These are phyloP conservation scores for Bubo bubo DNA, from an alignment of 2,113 vertebrate genomes.

Conservation along the genomic window DNA sequence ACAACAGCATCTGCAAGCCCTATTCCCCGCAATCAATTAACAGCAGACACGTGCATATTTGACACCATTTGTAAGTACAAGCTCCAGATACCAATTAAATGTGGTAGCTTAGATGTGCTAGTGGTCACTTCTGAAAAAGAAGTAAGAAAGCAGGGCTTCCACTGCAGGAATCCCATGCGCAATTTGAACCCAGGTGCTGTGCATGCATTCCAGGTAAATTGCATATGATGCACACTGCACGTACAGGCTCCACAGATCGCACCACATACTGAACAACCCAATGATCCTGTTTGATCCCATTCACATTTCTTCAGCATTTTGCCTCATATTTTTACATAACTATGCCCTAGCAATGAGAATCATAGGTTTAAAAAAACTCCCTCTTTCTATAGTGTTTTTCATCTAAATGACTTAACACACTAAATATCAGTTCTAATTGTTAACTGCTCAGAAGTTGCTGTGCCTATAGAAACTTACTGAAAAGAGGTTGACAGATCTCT, in stretches of 20 bases:
- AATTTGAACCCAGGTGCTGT: fast-evolving
- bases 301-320: not conserved
- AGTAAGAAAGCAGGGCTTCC: not conserved
- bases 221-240: too few species aligned
- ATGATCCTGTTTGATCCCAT: not conserved
- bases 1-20: not conserved
- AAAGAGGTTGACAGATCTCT: not conserved
- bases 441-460: not conserved
- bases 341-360: not conserved
- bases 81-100: not conserved
- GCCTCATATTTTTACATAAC: not conserved
- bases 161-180: fast-evolving
- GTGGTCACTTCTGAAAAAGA: not conserved
- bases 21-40: not conserved
- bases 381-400: not conserved
- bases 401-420: not conserved
- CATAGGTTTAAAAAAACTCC: not conserved
- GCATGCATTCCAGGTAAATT: not conserved
- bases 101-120: not conserved
- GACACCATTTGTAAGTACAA: not conserved
- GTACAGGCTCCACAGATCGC: not conserved
- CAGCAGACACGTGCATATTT: not conserved
- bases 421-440: not conserved
- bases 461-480: not conserved
- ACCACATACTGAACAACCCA: not conserved